Base-by-base conservation (phyloP, 2,113 vertebrate species). In the Pelmatolapia mariae region DNA sequence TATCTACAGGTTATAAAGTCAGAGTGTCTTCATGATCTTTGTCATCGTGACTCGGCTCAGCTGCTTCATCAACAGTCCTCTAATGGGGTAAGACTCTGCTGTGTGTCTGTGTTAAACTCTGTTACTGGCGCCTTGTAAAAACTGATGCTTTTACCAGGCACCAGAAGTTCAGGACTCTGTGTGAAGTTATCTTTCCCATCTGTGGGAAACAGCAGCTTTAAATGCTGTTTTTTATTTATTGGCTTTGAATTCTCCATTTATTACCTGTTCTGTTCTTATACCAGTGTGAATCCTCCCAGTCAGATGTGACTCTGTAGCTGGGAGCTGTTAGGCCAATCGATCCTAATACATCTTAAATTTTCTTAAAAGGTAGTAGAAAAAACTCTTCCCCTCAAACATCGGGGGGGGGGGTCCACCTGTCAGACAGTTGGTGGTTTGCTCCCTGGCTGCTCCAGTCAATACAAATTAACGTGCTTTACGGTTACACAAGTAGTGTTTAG, bases 1-100 rank as follows among this genome's bases (percentile, higher is more conserved):
- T 2, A 19, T 12, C 7, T 63, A 73, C 81, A 16, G 66, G 16
- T 89, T 86, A 90, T 12, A 85, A 59, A 29, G 43, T 40, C 2
- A 1, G 26, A 71, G 52, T 33, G 3, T 19, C 57, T 73, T 79
- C 52, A 0, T 87, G 50, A 1, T 83, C 53, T 13, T 73, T 57
- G 3, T 86, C 83, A 3, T 87, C 26, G 2, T 61, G 80, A 26
- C 13, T 73, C 71, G 4, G 45, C 7, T 29, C 33, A 24, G 36
- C 82, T 45, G 47, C 82, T 36, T 40, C 47, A n/a, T 52, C 71
- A 6, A 12, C 71, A 11, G 24, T 16, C 66, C 0, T 19, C 19
- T 68, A 54, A 89, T 84, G 87, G 36, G 92, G 92, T 93, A 83
- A 93, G 88, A 85, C 43, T 33, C 8, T 10, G 15, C 8, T 36